These are phyloP conservation scores for Cirrhinus molitorella DNA, from an alignment of 2,797 vertebrate genomes.

Conservation along the genomic window DNA sequence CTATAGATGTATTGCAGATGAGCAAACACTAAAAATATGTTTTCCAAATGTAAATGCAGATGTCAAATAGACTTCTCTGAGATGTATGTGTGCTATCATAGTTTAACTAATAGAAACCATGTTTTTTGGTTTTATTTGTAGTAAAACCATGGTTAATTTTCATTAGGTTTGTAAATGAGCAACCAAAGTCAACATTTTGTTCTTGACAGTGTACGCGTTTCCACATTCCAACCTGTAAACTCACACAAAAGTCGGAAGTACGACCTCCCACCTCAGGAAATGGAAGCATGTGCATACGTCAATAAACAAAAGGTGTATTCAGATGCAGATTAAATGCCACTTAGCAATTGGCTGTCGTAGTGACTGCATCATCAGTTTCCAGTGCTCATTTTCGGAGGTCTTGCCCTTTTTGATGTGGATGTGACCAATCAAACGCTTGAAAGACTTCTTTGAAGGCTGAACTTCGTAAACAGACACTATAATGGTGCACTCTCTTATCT, in stretches of 20 bases:
- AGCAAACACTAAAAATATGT: no score
- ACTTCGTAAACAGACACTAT: slow-evolving; percentile 76
- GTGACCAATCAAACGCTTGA: slow-evolving; percentile 77
- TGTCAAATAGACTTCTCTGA: no score
- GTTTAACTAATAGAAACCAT: no score
- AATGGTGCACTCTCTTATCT: slow-evolving; percentile 73
- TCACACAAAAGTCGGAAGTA: neutral
- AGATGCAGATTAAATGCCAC: slow-evolving; percentile 64
- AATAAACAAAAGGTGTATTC: slow-evolving; percentile 2
- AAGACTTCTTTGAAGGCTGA: slow-evolving; percentile 58
- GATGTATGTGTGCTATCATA: no score
- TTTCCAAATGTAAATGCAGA: no score
- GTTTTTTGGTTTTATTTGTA: no score
- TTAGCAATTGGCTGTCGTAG: slow-evolving; percentile 71
- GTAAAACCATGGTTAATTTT: no score
- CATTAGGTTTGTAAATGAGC: neutral
- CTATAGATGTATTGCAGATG: no score
- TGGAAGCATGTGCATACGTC: neutral
- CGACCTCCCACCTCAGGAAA: neutral
- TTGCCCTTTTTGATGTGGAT: slow-evolving; percentile 72
- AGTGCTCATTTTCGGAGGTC: slow-evolving; percentile 73
- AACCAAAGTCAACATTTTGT: neutral
- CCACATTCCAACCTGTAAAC: neutral
- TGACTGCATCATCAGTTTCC: slow-evolving; percentile 80
- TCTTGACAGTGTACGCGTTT: neutral